Evolutionary conservation across 2,888 invertebrate genomes (phyloP).

Genomic region (Lagria hirta): DNA sequence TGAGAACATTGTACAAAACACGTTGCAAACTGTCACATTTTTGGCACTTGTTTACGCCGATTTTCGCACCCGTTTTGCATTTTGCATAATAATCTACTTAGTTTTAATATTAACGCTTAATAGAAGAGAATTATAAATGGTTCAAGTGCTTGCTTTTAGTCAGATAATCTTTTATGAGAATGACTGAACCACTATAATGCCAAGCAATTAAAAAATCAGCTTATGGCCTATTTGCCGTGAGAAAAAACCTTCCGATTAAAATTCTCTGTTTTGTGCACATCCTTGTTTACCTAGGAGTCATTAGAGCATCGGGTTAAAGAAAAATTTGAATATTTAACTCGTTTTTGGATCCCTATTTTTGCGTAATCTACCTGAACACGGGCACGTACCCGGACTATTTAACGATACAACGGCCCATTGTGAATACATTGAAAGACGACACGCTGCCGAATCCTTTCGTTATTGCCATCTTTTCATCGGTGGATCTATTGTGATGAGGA

Average conservation of each 20-base stretch:
- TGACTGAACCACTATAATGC: no score
- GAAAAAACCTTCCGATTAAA: conserved; percentile 11
- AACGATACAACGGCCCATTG: conserved; percentile 11
- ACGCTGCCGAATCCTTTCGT: conserved; percentile 12
- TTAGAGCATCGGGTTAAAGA: conserved; percentile 4
- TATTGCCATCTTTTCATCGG: conserved; percentile 7
- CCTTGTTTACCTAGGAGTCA: conserved; percentile 16
- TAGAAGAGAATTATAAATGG: no score
- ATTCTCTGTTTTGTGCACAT: background rate
- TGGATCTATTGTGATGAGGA: conserved; percentile 2
- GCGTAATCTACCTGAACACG: conserved; percentile 9
- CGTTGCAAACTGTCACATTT: no score
- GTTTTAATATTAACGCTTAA: no score
- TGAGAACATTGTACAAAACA: no score
- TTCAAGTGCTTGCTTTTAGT: no score
- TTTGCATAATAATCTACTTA: no score
- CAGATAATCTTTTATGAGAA: no score
- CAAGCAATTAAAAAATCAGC: no score
- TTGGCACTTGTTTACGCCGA: no score
- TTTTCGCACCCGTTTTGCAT: no score
- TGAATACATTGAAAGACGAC: conserved; percentile 14
- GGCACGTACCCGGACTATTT: conserved; percentile 17
- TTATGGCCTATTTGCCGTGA: conserved; percentile 11
- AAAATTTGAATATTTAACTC: conserved; percentile 15
- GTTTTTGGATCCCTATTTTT: conserved; percentile 2